Evolutionary conservation across 2,888 invertebrate genomes (phyloP).

Genomic region (Melolontha melolontha): DNA sequence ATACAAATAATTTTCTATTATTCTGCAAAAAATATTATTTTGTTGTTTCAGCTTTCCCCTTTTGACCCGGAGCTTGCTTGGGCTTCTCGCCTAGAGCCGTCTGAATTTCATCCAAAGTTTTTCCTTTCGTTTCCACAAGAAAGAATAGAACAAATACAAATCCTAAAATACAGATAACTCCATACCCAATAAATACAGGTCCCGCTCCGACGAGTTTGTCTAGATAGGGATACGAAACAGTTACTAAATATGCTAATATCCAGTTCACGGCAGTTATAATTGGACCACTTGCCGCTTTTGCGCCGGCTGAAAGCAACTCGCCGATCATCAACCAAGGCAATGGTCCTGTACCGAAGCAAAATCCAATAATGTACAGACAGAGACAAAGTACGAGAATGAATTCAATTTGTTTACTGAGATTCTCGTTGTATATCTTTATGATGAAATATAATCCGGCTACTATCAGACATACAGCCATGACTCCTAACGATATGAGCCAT

Average conservation of each 20-base stretch:
- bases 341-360: conserved; percentile 67
- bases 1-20: not conserved
- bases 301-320: conserved; percentile 66
- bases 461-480: conserved; percentile 76
- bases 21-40: not conserved
- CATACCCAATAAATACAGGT: conserved; percentile 69
- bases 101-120: conserved; percentile 66
- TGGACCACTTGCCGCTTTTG: conserved; percentile 60
- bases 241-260: conserved; percentile 62
- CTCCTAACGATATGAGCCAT: conserved; percentile 77
- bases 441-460: conserved; percentile 79
- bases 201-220: conserved; percentile 56
- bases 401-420: conserved; percentile 43
- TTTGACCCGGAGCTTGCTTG: conserved; percentile 2
- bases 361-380: conserved; percentile 64
- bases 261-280: conserved; percentile 65
- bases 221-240: conserved; percentile 66
- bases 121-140: conserved; percentile 71
- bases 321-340: conserved; percentile 68
- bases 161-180: conserved; percentile 64
- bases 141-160: conserved; percentile 66
- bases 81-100: conserved; percentile 57
- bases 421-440: conserved; percentile 67
- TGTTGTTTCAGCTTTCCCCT: not conserved
- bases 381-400: conserved; percentile 55